These are phyloP conservation scores for Apis cerana DNA, from an alignment of 1,140 invertebrate species.

Conservation along the genomic window DNA sequence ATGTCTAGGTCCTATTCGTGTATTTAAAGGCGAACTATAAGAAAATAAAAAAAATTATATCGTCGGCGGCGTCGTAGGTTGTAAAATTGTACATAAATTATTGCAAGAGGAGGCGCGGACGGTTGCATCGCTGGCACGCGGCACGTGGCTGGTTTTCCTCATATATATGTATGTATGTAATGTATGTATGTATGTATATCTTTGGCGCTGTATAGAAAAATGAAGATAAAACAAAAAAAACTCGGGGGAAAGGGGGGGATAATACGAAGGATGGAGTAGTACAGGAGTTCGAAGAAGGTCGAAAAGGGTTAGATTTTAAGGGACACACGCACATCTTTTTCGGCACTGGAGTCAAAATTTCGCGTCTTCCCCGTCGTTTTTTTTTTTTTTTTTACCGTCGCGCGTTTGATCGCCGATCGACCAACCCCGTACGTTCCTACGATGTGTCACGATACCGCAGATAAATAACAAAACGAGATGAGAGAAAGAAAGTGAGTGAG, in stretches of 20 bases:
- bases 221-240: constrained; percentile 15
- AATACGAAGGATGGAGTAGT: no score
- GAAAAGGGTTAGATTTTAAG: constrained; percentile 11
- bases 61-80: constrained; percentile 81
- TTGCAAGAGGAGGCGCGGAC: constrained; percentile 79
- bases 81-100: constrained; percentile 82
- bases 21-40: constrained; percentile 75
- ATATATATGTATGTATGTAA: constrained; percentile 49
- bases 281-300: neutral
- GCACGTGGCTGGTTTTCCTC: constrained; percentile 69
- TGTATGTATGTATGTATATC: constrained; percentile 60
- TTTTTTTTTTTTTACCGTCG: constrained; percentile 13
- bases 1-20: constrained; percentile 82
- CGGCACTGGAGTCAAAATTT: constrained; percentile 62
- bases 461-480: constrained; percentile 3
- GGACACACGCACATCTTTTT: constrained; percentile 43
- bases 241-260: neutral
- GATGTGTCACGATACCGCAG: constrained; percentile 52
- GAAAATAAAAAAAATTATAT: constrained; percentile 79
- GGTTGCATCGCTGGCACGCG: constrained; percentile 72
- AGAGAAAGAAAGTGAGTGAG: constrained; percentile 15
- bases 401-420: constrained; percentile 43
- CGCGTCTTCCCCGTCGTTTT: constrained; percentile 24
- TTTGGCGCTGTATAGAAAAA: constrained; percentile 63
- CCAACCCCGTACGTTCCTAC: constrained; percentile 61